These are phyloP conservation scores for Ptilonorhynchus violaceus DNA, from an alignment of 2,113 vertebrate genomes.

Conservation along the genomic window DNA sequence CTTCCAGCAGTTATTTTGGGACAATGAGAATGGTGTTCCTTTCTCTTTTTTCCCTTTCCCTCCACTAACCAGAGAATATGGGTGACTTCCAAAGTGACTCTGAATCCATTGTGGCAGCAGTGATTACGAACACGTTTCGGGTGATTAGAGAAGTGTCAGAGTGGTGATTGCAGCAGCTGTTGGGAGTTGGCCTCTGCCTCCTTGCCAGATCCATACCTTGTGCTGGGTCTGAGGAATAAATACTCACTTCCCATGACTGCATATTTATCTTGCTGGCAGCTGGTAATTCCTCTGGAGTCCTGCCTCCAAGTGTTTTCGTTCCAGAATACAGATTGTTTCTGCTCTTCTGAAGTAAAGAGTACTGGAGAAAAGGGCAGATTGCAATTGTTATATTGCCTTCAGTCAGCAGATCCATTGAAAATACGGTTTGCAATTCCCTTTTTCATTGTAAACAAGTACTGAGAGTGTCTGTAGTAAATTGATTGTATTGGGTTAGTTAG, in stretches of 20 bases:
- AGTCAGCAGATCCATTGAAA: not conserved
- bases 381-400: not conserved
- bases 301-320: not conserved
- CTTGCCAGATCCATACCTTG: not conserved
- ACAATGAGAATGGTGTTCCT: not conserved
- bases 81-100: not conserved
- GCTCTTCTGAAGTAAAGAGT: not conserved
- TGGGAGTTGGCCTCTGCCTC: not conserved
- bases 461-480: not conserved
- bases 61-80: not conserved
- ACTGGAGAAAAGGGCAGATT: slow-evolving; percentile 29
- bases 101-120: not conserved
- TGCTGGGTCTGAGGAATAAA: not conserved
- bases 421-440: not conserved
- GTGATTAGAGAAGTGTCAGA: not conserved
- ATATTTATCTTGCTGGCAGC: not conserved
- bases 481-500: not conserved
- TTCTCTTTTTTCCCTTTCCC: not conserved
- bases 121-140: not conserved
- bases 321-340: not conserved
- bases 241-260: not conserved
- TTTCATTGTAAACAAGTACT: not conserved
- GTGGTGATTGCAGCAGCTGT: not conserved
- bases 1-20: not conserved
- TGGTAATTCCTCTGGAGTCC: not conserved